Base-by-base conservation (phyloP, 2,888 invertebrate species). In the Peribatodes rhomboidaria region DNA sequence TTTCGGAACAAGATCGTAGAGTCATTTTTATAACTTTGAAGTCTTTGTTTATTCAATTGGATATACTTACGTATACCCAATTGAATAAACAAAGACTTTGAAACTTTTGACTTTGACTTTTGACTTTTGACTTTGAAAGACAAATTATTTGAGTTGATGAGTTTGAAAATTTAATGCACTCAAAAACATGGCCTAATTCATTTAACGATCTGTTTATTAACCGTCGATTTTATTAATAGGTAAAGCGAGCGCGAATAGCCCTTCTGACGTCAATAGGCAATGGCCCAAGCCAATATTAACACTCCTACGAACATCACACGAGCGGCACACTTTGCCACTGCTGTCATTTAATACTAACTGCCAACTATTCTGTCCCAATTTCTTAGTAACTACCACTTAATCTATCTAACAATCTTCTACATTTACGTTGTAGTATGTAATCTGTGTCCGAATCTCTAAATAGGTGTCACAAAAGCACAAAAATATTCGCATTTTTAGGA, bases 141-240 rank as follows among this genome's bases (percentile, higher is more conserved):
- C 27, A 27, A 27, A 27, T n/a, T n/a, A n/a, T n/a, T n/a, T n/a
- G 6, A 27, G 27, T 27, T 27, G 6, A 27, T 27, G 27, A 6
- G 6, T 4, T 6, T 2, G 6, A 27, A 27, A 27, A 6, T 27
- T 27, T 4, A 6, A 27, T 27, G 27, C 37, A n/a, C 6, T 37
- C 6, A 37, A 37, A 13, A 37, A n/a, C 37, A 37, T 37, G 3
- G n/a, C 3, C 37, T 37, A n/a, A 37, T n/a, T 37, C 1, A 7
- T 37, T 20, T 42, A 16, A 42, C 11, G 20, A 16, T 42, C 42
- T 18, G 42, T 42, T 42, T 42, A 42, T 42, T 42, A 46, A 46
- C 42, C 74, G 78, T 85, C 78, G 77, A 79, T 84, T 74, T 80
- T 88, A 88, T 86, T 87, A 83, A 84, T 89, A 90, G 87, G 57